phyloP scores from a whole-genome alignment of 2,797 vertebrate species.

The Eulemur mongoz region DNA sequence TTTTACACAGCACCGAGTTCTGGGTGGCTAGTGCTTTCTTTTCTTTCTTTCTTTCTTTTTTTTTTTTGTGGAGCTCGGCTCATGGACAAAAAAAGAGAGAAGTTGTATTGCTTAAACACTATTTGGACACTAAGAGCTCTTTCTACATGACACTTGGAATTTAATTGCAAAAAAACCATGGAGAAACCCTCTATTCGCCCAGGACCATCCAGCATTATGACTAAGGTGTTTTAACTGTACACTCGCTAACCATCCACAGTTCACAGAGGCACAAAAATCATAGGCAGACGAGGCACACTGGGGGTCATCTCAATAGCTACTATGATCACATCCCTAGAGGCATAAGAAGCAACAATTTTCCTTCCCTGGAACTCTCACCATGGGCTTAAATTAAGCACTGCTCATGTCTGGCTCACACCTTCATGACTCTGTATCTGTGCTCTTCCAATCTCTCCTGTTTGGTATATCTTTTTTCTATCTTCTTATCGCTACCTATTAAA shows the following conservation, averaged over 20 bases:
- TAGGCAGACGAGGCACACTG: not conserved
- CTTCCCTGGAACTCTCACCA: not conserved
- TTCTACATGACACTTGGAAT: not conserved
- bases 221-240: constrained; percentile 2
- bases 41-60: not conserved
- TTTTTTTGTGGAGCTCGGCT: not conserved
- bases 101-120: not conserved
- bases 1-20: not conserved
- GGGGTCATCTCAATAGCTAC: not conserved
- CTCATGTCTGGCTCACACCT: not conserved
- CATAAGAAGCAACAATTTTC: not conserved
- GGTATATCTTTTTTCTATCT: not conserved
- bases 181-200: not conserved
- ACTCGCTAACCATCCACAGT: not conserved
- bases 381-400: constrained; percentile 26
- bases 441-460: not conserved
- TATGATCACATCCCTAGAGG: not conserved
- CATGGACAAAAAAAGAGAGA: not conserved
- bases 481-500: constrained; percentile 35
- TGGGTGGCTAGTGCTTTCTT: not conserved
- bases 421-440: not conserved
- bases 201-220: not conserved
- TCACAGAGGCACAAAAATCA: constrained; percentile 9
- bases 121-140: constrained; percentile 25
- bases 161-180: not conserved